Evolutionary conservation across 2,797 vertebrate species (phyloP).

Genomic region (Percopsis omiscomaycus): DNA sequence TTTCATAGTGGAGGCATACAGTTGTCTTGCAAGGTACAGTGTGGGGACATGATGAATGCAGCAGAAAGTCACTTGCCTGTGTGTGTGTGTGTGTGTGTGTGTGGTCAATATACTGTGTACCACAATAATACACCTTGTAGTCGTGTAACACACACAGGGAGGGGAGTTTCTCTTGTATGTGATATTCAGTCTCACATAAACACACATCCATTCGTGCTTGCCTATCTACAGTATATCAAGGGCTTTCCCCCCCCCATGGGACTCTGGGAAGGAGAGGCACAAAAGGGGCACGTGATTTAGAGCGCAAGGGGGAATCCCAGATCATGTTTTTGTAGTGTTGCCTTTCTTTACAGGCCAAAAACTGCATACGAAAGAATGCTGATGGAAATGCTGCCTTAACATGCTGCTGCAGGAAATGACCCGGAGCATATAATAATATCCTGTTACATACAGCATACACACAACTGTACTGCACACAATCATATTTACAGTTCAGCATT

Average conservation of each 20-base stretch:
- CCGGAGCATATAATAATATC: conserved; percentile 11
- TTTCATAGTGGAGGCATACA: background rate
- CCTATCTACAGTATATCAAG: conserved; percentile 4
- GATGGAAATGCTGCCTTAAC: conserved; percentile 15
- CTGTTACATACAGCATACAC: conserved; percentile 16
- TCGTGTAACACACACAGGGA: background rate
- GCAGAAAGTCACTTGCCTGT: background rate
- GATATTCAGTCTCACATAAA: background rate
- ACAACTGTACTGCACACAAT: too few relatives aligned
- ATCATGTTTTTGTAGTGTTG: conserved; percentile 7
- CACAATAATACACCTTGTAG: too few relatives aligned
- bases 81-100: background rate
- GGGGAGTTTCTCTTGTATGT: background rate
- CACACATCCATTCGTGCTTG: conserved; percentile 1
- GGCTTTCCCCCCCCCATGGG: background rate
- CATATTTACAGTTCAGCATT: too few relatives aligned
- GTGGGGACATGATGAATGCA: background rate
- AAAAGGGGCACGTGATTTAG: background rate
- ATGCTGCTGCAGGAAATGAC: conserved; percentile 6
- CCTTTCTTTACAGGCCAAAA: conserved; percentile 25
- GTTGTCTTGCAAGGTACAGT: background rate
- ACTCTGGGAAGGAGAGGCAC: background rate
- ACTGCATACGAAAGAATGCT: conserved; percentile 18
- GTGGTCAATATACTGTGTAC: background rate
- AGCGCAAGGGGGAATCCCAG: conserved; percentile 14